Evolutionary conservation across 2,113 vertebrate genomes (phyloP).

Genomic region (Lepisosteus oculatus): DNA sequence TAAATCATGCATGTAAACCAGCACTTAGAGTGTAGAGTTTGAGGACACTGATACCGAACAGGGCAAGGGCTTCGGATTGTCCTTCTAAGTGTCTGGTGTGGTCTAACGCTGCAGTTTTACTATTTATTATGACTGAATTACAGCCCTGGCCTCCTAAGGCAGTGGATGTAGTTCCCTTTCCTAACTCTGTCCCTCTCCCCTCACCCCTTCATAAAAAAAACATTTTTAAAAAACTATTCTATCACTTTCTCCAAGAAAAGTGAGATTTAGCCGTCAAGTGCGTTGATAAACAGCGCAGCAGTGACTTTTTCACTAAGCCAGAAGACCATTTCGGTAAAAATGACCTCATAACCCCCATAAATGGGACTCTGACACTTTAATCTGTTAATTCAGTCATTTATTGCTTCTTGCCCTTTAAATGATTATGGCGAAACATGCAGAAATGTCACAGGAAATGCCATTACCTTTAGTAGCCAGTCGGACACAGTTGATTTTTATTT

Average conservation of each 20-base stretch:
- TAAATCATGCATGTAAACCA: conserved; percentile 20
- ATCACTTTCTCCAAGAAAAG: background rate
- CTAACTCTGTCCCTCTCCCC: conserved; percentile 1
- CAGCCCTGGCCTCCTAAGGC: background rate
- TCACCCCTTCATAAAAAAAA: too few species aligned
- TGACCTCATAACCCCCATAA: background rate
- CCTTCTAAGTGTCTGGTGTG: background rate
- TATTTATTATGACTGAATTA: background rate
- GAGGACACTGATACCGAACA: background rate
- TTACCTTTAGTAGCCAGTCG: conserved; percentile 95
- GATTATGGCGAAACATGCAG: conserved; percentile 11
- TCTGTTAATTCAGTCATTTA: background rate
- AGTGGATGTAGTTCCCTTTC: too few species aligned
- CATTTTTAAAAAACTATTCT: background rate
- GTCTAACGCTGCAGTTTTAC: background rate
- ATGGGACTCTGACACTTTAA: background rate
- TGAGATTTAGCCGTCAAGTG: background rate
- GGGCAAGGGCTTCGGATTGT: background rate
- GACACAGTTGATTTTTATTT: conserved; percentile 96
- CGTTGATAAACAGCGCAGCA: background rate
- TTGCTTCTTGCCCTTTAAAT: conserved; percentile 7
- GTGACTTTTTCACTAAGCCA: background rate
- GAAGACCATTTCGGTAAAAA: background rate
- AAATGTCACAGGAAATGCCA: conserved; percentile 39
- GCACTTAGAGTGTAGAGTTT: conserved; percentile 4